Percentiles rank a stretch among this genome's conserved stretches.
These are phyloP conservation scores for Achlya flavicornis DNA, from an alignment of 2,888 invertebrate species.

Conservation along the genomic window DNA sequence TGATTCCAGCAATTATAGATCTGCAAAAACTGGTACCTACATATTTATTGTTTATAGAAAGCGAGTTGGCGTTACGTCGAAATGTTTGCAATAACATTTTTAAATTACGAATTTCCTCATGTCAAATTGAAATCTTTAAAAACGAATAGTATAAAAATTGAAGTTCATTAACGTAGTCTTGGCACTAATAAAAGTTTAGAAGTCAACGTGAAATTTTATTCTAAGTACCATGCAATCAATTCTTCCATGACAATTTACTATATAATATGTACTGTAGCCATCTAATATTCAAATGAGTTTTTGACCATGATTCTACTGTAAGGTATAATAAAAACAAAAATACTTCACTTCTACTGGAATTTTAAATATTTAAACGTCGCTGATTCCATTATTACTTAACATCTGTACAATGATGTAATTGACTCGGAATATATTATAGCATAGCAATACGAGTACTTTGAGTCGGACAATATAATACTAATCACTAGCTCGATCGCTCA, in stretches of 20 bases:
- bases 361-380: background rate
- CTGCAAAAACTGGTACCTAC: background rate
- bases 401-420: constrained; percentile 39
- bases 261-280: too few species aligned
- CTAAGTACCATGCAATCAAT: background rate
- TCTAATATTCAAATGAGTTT: background rate
- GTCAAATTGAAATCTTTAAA: too few species aligned
- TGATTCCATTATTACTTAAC: background rate
- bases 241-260: background rate
- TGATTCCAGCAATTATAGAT: background rate
- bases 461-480: constrained; percentile 51
- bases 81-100: too few species aligned
- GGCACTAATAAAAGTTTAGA: too few species aligned
- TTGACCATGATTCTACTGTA: background rate
- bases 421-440: constrained; percentile 20
- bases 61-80: too few species aligned
- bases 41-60: too few species aligned
- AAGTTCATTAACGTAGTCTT: too few species aligned
- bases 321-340: background rate
- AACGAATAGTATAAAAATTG: too few species aligned
- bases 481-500: constrained; percentile 70
- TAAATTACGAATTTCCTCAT: too few species aligned
- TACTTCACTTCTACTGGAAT: background rate
- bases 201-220: too few species aligned
- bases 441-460: constrained; percentile 18